Evolutionary conservation across 2,113 vertebrate species (phyloP).

Genomic region (Anhinga anhinga): DNA sequence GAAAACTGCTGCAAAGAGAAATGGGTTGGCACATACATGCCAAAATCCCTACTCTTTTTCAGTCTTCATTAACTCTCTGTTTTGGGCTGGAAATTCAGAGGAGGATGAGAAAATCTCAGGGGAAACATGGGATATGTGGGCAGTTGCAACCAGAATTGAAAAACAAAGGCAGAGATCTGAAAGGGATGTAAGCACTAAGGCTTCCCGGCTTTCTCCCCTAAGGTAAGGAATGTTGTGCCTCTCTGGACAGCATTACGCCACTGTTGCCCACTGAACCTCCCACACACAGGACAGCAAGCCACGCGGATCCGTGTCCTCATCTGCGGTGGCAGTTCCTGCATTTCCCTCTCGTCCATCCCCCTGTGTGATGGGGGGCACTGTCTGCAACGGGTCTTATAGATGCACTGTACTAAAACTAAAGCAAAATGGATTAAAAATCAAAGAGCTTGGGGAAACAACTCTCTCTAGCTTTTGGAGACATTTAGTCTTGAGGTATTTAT

Average conservation of each 20-base stretch:
- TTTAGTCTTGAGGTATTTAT: background rate
- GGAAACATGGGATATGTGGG: background rate
- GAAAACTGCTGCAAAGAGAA: background rate
- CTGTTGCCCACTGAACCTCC: background rate
- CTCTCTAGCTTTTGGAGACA: background rate
- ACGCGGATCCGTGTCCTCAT: background rate
- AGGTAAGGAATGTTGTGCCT: background rate
- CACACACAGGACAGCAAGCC: too few relatives aligned
- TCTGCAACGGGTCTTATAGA: background rate
- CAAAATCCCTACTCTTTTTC: background rate
- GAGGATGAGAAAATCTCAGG: background rate
- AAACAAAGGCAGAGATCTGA: background rate
- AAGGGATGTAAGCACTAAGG: background rate
- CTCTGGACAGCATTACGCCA: background rate
- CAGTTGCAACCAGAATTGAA: background rate
- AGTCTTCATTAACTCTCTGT: background rate
- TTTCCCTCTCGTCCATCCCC: background rate
- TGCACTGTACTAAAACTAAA: background rate
- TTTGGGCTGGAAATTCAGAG: background rate
- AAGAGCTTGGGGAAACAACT: background rate
- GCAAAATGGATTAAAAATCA: background rate
- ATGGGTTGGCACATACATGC: background rate
- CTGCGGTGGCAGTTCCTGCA: background rate
- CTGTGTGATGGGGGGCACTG: too few relatives aligned
- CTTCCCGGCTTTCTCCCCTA: background rate